Percentiles rank a stretch among this genome's conserved stretches.
These are phyloP conservation scores for Tetanocera ferruginea DNA, from an alignment of 2,888 invertebrate genomes.

Conservation along the genomic window DNA sequence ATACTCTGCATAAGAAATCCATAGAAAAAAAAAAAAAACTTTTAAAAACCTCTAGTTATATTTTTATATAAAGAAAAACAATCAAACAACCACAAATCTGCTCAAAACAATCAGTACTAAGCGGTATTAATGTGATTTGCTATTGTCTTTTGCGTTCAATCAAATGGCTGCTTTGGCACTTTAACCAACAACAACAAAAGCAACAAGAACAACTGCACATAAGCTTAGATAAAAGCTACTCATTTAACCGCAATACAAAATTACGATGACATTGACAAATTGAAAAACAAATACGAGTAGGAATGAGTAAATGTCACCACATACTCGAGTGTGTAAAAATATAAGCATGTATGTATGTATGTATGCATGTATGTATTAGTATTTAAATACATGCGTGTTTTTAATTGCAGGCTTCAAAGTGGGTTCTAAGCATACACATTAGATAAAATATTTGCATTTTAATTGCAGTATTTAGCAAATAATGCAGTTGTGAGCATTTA, in stretches of 20 bases:
- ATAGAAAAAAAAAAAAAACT: too few relatives aligned
- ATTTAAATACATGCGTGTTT: not conserved
- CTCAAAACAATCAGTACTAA: too few relatives aligned
- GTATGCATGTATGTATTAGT: not conserved
- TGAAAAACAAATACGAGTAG: constrained; percentile 15
- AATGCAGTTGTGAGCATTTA: not conserved
- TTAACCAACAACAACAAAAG: not conserved
- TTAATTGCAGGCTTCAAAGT: not conserved
- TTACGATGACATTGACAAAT: constrained; percentile 41
- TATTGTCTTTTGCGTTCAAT: too few relatives aligned
- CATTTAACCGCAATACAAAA: constrained; percentile 41
- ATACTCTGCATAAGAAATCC: too few relatives aligned
- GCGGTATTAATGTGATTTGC: too few relatives aligned
- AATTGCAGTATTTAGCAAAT: too few relatives aligned
- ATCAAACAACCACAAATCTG: too few relatives aligned
- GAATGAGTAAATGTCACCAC: not conserved
- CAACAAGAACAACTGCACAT: not conserved
- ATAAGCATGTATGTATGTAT: not conserved
- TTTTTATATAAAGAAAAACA: too few relatives aligned
- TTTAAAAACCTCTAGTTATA: too few relatives aligned
- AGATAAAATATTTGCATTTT: too few relatives aligned
- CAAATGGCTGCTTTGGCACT: not conserved
- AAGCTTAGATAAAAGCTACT: constrained; percentile 6
- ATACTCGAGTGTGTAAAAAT: not conserved
- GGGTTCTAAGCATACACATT: not conserved